Base-by-base conservation (phyloP, 1,140 invertebrate genomes). In the Drosophila paulistorum region DNA sequence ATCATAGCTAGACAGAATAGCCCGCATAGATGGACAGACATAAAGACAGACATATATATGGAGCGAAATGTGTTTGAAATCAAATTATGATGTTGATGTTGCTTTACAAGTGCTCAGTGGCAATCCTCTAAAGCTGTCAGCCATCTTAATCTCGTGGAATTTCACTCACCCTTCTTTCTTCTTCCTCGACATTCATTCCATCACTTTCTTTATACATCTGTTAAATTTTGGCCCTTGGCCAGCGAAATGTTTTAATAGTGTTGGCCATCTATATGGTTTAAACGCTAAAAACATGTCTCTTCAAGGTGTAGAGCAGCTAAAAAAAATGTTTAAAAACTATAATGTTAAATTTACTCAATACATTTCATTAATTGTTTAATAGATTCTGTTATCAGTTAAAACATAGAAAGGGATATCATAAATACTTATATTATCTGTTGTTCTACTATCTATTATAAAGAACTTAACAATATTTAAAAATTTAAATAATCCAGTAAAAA, bases 51-150 rank as follows among this genome's bases (percentile, higher is more conserved):
- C 37, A 30, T 30, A 3, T 30, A 11, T 63, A 68, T 70, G 71
- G 70, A 70, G 58, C 39, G 62, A 87, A 87, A 79, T 82, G 66
- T 87, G 79, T 87, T 86, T 79, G 77, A 76, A 77, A 77, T 87
- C 72, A 67, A 86, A 86, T 87, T 86, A 87, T 87, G 79, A 79
- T 86, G 75, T 86, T 71, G 45, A 51, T 51, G 45, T 23, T 51
- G 17, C 17, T 23, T 51, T 51, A 51, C 45, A 51, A 51, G 45
- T 51, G 30, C 81, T 68, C 65, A 45, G 37, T 42, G 65, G 63
- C 62, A 63, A 41, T 59, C 42, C 35, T 37, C 60, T n/a, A 35
- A 17, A 48, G 20, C 45, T 11, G 30, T 4, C 14, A 26, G 35
- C 14, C 57, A 59, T 59, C 57, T 59, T 59, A 62, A 62, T 62